Evolutionary conservation across 1,140 invertebrate species (phyloP).

Genomic region (Zaprionus kolodkinae): DNA sequence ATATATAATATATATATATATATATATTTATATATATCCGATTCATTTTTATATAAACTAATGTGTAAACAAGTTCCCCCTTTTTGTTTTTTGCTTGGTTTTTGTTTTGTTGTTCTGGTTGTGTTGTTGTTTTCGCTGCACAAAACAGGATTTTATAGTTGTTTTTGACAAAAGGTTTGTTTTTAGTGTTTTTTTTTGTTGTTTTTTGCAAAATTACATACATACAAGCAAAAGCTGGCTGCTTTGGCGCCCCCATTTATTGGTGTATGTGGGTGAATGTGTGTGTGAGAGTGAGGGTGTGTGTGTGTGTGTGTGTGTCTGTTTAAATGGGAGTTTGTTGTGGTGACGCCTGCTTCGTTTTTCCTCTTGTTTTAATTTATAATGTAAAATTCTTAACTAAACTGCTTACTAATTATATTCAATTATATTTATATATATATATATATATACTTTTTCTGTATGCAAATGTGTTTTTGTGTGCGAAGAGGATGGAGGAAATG

Average conservation of each 20-base stretch:
- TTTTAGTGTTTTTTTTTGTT: slow-evolving; percentile 38
- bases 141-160: slow-evolving; percentile 76
- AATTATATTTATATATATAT: slow-evolving; percentile 78
- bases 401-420: slow-evolving; percentile 78
- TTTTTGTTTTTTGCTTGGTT: slow-evolving; percentile 37
- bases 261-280: slow-evolving; percentile 31
- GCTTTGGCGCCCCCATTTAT: slow-evolving; percentile 41
- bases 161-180: slow-evolving; percentile 19
- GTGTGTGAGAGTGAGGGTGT: neutral
- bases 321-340: neutral
- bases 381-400: slow-evolving; percentile 81
- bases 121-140: slow-evolving; percentile 51
- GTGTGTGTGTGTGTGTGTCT: slow-evolving; percentile 2
- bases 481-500: slow-evolving; percentile 24
- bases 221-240: slow-evolving; percentile 70
- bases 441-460: slow-evolving; percentile 61
- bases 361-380: slow-evolving; percentile 59
- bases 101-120: slow-evolving; percentile 44
- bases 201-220: slow-evolving; percentile 62
- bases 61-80: slow-evolving; percentile 75
- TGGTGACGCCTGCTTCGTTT: slow-evolving; percentile 46
- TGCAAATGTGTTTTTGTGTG: slow-evolving; percentile 56
- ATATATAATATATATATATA: slow-evolving; percentile 62
- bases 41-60: slow-evolving; percentile 65
- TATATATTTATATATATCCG: slow-evolving; percentile 53